Percentiles rank a stretch among this genome's conserved stretches.
These are phyloP conservation scores for Zaprionus bogoriensis DNA, from an alignment of 2,888 invertebrate genomes.

Conservation along the genomic window DNA sequence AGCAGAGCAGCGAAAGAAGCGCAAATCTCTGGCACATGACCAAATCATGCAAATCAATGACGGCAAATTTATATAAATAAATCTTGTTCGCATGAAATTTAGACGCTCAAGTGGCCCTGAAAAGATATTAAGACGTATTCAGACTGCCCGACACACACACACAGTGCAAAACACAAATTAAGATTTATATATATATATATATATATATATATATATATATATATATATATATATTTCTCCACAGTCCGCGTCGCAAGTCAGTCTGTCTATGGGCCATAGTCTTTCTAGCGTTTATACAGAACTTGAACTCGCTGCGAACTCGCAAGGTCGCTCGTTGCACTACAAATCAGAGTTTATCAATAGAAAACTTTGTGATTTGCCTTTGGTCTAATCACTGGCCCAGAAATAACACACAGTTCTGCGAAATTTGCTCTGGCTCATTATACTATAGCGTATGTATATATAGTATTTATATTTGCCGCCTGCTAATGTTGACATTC, in stretches of 20 bases:
- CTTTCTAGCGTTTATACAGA: neutral
- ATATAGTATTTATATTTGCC: neutral
- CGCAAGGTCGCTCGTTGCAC: neutral
- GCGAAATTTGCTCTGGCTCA: neutral
- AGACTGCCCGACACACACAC: neutral
- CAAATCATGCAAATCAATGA: conserved; percentile 52
- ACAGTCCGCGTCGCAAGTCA: neutral
- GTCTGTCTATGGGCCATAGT: no score
- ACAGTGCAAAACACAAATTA: conserved; percentile 6
- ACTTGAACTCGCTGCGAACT: neutral
- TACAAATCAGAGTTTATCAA: neutral
- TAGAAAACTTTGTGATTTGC: neutral
- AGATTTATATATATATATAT: neutral
- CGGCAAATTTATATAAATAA: conserved; percentile 54
- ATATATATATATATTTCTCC: neutral
- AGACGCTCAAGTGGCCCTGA: conserved; percentile 40
- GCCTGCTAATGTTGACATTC: neutral
- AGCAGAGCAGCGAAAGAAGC: neutral
- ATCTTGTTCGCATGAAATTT: conserved; percentile 43
- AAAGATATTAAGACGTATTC: conserved; percentile 34
- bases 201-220: neutral
- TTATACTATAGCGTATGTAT: neutral
- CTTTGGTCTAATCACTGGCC: neutral
- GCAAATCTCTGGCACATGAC: conserved; percentile 42
- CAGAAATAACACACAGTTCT: neutral